Percentiles rank a stretch among this genome's conserved stretches.
Conservation (phyloP, 1,140 invertebrate genomes). For the Orussus abietinus region DNA sequence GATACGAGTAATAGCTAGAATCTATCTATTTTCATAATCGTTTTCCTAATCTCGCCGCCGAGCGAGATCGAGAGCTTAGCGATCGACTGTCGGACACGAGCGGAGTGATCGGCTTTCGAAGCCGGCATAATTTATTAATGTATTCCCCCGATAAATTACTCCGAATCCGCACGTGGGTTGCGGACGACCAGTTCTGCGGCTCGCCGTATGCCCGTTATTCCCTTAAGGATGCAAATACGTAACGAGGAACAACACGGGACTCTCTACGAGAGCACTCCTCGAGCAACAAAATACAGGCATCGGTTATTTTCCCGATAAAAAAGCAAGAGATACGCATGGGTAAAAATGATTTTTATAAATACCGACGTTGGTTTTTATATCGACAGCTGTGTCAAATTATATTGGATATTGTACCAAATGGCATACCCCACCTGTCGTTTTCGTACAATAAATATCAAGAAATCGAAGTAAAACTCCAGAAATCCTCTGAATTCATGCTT, state of each 20-base stretch:
- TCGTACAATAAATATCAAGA: too few relatives aligned
- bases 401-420: too few relatives aligned
- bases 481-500: too few relatives aligned
- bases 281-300: too few relatives aligned
- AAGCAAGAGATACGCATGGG: too few relatives aligned
- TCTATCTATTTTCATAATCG: background rate
- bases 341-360: too few relatives aligned
- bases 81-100: background rate
- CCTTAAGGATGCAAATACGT: background rate
- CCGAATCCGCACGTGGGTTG: constrained; percentile 9
- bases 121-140: constrained; percentile 8
- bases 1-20: background rate
- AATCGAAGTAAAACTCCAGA: too few relatives aligned
- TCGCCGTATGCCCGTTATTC: background rate
- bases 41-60: background rate
- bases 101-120: background rate
- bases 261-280: background rate
- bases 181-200: background rate
- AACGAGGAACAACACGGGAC: background rate
- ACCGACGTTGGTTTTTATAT: too few relatives aligned
- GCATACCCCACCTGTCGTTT: too few relatives aligned
- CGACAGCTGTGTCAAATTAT: too few relatives aligned
- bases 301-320: too few relatives aligned
- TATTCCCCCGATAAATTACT: constrained; percentile 10
- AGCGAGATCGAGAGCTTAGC: background rate